phyloP scores from a whole-genome alignment of 2,888 invertebrate species.

The Drymonia ruficornis region DNA sequence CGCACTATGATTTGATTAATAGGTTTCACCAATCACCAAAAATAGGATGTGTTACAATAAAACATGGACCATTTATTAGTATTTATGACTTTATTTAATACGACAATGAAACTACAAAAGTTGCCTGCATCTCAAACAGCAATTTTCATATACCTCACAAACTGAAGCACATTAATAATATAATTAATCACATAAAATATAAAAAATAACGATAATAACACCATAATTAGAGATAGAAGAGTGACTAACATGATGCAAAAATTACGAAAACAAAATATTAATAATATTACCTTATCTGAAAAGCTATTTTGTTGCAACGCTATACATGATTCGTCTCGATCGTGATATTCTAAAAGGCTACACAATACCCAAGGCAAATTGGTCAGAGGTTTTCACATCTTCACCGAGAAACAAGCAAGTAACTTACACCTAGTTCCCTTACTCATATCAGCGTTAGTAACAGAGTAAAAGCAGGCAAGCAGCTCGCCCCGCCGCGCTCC shows the following conservation, averaged over 20 bases:
- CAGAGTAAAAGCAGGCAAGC: constrained; percentile 70
- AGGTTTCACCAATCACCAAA: no score
- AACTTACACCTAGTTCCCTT: constrained; percentile 75
- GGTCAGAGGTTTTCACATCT: constrained; percentile 81
- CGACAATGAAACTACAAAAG: constrained; percentile 86
- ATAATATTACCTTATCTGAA: constrained; percentile 61
- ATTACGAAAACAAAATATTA: constrained; percentile 56
- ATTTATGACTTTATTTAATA: constrained; percentile 84
- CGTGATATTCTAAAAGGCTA: constrained; percentile 78
- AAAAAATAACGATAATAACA: constrained; percentile 75
- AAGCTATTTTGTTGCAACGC: constrained; percentile 77
- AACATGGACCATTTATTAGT: constrained; percentile 63
- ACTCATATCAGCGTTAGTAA: constrained; percentile 67
- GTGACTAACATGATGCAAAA: constrained; percentile 83
- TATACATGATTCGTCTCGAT: constrained; percentile 80
- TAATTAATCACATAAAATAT: constrained; percentile 68
- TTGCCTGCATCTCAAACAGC: constrained; percentile 83
- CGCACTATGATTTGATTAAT: no score
- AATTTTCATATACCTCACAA: constrained; percentile 77
- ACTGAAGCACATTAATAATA: constrained; percentile 78
- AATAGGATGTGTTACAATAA: constrained; percentile 19
- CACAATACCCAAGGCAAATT: constrained; percentile 84
- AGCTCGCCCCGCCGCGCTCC: constrained; percentile 59
- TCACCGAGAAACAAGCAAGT: constrained; percentile 78
- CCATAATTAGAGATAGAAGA: constrained; percentile 69